These are phyloP conservation scores for Tineola bisselliella DNA, from an alignment of 2,888 invertebrate species.

Conservation along the genomic window DNA sequence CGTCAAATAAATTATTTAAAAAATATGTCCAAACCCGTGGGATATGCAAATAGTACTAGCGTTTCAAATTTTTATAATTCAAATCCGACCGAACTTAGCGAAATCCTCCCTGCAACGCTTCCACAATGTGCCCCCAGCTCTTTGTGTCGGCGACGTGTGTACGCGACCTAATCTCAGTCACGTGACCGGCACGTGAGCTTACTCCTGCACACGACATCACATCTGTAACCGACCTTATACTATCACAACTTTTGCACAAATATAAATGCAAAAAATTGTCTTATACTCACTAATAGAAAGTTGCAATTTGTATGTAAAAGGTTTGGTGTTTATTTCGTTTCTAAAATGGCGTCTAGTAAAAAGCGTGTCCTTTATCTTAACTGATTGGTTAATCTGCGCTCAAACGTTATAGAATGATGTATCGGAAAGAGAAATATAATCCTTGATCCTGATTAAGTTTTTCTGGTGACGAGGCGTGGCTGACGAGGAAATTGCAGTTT, in stretches of 20 bases:
- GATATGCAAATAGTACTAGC: constrained; percentile 61
- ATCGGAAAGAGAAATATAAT: constrained; percentile 65
- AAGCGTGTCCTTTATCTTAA: constrained; percentile 67
- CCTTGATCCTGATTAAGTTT: constrained; percentile 57
- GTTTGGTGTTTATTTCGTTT: constrained; percentile 32
- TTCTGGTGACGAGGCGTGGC: constrained; percentile 48
- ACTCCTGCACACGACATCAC: constrained; percentile 55
- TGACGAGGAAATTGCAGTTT: constrained; percentile 55
- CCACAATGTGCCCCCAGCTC: constrained; percentile 36
- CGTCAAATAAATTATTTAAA: not conserved
- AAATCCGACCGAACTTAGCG: constrained; percentile 61
- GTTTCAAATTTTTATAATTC: constrained; percentile 58
- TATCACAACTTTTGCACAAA: constrained; percentile 16
- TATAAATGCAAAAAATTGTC: not conserved
- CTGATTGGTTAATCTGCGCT: constrained; percentile 68
- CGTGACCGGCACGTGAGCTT: constrained; percentile 52
- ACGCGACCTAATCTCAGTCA: constrained; percentile 57
- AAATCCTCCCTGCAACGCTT: constrained; percentile 42
- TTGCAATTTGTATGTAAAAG: constrained; percentile 20
- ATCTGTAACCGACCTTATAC: constrained; percentile 32
- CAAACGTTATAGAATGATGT: constrained; percentile 62
- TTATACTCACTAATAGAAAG: not conserved
- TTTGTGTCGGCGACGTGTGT: constrained; percentile 60
- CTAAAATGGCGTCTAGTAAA: constrained; percentile 33
- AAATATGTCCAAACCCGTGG: constrained; percentile 33